Evolutionary conservation across 2,888 invertebrate species (phyloP).

Genomic region (Diarsia rubi): DNA sequence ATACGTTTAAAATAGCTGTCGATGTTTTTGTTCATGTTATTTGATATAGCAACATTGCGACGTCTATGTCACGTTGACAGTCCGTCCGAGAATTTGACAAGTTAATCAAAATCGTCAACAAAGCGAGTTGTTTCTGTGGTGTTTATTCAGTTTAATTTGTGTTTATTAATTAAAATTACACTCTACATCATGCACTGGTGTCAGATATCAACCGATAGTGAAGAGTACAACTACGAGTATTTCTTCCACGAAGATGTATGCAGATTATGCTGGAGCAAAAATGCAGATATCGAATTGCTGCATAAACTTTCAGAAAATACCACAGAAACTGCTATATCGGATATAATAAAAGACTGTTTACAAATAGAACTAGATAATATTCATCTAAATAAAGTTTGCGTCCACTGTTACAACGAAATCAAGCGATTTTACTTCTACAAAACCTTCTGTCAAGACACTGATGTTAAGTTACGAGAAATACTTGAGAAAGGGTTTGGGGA

Average conservation of each 20-base stretch:
- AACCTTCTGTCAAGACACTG: constrained; percentile 77
- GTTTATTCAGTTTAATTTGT: constrained; percentile 7
- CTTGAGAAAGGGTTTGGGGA: constrained; percentile 53
- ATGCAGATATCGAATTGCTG: constrained; percentile 72
- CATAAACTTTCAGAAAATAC: constrained; percentile 55
- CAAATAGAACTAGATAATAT: constrained; percentile 74
- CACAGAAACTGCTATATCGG: constrained; percentile 64
- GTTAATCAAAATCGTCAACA: constrained; percentile 41
- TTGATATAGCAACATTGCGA: neutral
- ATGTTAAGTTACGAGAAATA: constrained; percentile 75
- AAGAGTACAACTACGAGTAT: constrained; percentile 79
- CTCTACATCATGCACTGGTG: constrained; percentile 66
- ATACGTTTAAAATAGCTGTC: no score
- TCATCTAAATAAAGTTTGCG: constrained; percentile 78
- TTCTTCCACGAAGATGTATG: constrained; percentile 81
- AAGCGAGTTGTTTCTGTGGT: constrained; percentile 8
- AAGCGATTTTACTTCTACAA: constrained; percentile 81
- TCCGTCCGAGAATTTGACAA: constrained; percentile 22
- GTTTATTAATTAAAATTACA: constrained; percentile 12
- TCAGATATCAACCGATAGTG: constrained; percentile 63
- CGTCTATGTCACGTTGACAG: neutral
- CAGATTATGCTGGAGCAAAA: constrained; percentile 81
- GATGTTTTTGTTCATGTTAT: neutral
- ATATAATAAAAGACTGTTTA: constrained; percentile 79
- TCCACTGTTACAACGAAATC: constrained; percentile 75